Percentiles rank a stretch among this genome's conserved stretches.
phyloP scores from a whole-genome alignment of 2,888 invertebrate genomes.

The Orthonychiurus folsomi region DNA sequence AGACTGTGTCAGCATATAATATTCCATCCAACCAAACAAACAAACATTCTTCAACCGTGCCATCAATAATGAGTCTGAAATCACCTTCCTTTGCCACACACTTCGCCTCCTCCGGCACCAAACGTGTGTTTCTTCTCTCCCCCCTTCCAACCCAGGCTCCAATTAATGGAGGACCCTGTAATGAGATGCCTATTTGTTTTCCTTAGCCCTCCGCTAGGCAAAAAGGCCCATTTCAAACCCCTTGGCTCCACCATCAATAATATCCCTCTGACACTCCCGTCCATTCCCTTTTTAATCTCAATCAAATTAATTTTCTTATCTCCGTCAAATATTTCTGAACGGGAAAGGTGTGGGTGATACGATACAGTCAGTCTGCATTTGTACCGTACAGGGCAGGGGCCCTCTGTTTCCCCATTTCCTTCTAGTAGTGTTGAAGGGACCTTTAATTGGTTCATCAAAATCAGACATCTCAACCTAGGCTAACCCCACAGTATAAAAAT shows the following conservation, averaged over 20 bases:
- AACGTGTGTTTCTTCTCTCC: conserved; percentile 7
- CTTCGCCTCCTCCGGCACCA: conserved; percentile 30
- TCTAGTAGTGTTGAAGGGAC: neutral
- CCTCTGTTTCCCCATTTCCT: neutral
- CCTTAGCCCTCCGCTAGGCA: conserved; percentile 4
- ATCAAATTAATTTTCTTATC: conserved; percentile 13
- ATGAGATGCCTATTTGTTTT: conserved; percentile 40
- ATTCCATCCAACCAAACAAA: conserved; percentile 13
- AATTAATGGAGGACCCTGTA: conserved; percentile 38
- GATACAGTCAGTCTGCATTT: neutral
- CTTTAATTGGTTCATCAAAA: neutral
- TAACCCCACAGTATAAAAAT: no score
- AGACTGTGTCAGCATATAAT: conserved; percentile 23
- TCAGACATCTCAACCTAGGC: neutral
- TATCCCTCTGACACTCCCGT: conserved; percentile 4
- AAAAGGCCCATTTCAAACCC: neutral
- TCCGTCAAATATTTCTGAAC: neutral
- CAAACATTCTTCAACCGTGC: neutral
- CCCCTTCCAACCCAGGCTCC: conserved; percentile 26
- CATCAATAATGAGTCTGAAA: conserved; percentile 14
- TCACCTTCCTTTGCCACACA: conserved; percentile 32
- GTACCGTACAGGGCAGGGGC: no score
- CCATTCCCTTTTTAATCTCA: neutral
- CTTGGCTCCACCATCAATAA: neutral
- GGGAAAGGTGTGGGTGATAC: neutral